phyloP scores from a whole-genome alignment of 2,113 vertebrate species.

The Cebus imitator region DNA sequence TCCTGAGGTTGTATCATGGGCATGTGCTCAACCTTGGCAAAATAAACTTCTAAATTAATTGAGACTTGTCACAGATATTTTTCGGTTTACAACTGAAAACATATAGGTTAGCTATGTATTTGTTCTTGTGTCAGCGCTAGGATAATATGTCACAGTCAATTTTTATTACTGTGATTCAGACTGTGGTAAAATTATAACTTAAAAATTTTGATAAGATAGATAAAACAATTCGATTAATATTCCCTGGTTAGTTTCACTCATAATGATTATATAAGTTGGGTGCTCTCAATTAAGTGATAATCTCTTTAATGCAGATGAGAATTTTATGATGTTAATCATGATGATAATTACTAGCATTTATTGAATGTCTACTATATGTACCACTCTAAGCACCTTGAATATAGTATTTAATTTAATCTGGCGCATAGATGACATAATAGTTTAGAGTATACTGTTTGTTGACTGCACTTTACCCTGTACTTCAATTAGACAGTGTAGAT shows the following conservation, averaged over 20 bases:
- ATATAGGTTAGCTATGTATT: background rate
- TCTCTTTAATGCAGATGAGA: background rate
- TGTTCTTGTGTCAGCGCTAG: background rate
- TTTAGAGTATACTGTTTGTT: background rate
- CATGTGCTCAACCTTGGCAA: too few relatives aligned
- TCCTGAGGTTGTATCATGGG: too few relatives aligned
- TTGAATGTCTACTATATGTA: background rate
- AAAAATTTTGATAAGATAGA: background rate
- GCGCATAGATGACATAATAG: background rate
- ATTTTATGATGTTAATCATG: background rate
- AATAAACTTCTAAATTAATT: too few relatives aligned
- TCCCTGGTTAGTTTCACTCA: background rate
- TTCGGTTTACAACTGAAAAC: background rate
- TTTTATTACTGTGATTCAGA: background rate
- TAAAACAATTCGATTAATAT: constrained; percentile 1
- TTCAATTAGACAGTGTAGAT: background rate
- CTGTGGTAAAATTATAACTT: constrained; percentile 10
- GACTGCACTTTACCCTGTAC: background rate
- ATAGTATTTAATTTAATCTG: background rate
- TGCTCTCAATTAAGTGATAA: background rate
- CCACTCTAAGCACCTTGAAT: background rate
- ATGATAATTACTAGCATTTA: background rate
- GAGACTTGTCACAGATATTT: too few relatives aligned
- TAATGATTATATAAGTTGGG: background rate
- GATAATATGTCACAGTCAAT: background rate